Percentiles rank a stretch among this genome's conserved stretches.
Conservation (phyloP, 1,140 invertebrate species). For the Chironomus striatipennis region DNA sequence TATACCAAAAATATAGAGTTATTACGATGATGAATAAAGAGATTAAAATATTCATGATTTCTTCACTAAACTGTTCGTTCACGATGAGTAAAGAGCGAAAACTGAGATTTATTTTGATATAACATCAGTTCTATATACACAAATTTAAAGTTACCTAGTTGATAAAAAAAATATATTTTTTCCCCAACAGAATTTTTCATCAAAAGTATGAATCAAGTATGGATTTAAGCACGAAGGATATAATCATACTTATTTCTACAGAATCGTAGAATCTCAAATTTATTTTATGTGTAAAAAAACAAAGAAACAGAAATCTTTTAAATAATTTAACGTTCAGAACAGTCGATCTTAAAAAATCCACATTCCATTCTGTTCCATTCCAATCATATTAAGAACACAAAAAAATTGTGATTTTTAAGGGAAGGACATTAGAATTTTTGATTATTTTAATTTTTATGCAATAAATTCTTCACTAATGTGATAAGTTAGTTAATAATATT, state of each 20-base stretch:
- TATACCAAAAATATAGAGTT: background rate
- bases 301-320: too few species aligned
- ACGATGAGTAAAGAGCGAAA: background rate
- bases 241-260: too few species aligned
- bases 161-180: too few species aligned
- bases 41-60: background rate
- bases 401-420: slow-evolving; percentile 15
- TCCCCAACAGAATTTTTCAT: too few species aligned
- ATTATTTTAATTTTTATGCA: background rate
- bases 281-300: too few species aligned
- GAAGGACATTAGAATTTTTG: background rate
- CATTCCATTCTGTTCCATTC: background rate
- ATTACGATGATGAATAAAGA: background rate
- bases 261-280: too few species aligned
- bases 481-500: background rate
- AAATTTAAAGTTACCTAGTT: too few species aligned
- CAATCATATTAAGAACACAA: background rate
- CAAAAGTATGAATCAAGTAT: too few species aligned
- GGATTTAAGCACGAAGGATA: too few species aligned
- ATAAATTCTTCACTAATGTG: background rate
- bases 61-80: background rate
- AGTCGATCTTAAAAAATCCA: background rate
- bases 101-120: background rate
- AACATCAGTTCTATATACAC: background rate
- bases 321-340: too few species aligned